Base-by-base conservation (phyloP, 2,888 invertebrate species). In the Lysandra bellargus region DNA sequence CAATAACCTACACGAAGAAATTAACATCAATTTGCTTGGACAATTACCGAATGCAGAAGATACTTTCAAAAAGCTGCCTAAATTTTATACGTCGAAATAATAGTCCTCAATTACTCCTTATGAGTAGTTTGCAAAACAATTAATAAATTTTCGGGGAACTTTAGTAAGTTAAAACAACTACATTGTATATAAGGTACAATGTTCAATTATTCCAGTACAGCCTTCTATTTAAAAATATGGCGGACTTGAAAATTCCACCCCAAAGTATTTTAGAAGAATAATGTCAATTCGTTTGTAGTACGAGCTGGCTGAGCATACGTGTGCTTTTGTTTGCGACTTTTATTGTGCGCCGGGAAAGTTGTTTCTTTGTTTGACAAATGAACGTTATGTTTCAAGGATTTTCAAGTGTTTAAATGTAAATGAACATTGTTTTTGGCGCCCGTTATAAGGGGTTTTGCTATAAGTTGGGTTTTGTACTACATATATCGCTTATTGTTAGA, bases 311-410 rank as follows among this genome's bases (percentile, higher is more conserved):
- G 44, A 75, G 49, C 23, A 49, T 53, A 76, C 76, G 49, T 53
- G 76, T 57, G 33, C 53, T 76, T 76, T 76, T 76, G 76, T 76
- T 57, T 4, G 69, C 69, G 49, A 76, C 76, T 76, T 76, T 75
- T 23, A 76, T 53, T 76, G 57, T 76, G 76, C 49, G 12, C 30
- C 44, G 75, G 57, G 33, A 14, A 75, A 76, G 76, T 76, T 76
- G 30, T 76, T 76, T 76, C 76, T 30, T 76, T 76, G 76, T 76
- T 57, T 57, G 30, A 76, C 57, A 76, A 76, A 76, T 30, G 76
- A 76, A 76, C 12, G 49, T 76, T 53, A 76, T 30, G 76, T 76
- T 57, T 33, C 30, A 75, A 44, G 49, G 49, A 75, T 33, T 76
- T 57, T 76, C 76, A 57, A 76, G 49, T 57, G 76, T 76, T 76